Evolutionary conservation across 1,140 invertebrate genomes (phyloP), one percentile per base, ranked within the genome.

Genomic region (Mesaphorura yosii): DNA sequence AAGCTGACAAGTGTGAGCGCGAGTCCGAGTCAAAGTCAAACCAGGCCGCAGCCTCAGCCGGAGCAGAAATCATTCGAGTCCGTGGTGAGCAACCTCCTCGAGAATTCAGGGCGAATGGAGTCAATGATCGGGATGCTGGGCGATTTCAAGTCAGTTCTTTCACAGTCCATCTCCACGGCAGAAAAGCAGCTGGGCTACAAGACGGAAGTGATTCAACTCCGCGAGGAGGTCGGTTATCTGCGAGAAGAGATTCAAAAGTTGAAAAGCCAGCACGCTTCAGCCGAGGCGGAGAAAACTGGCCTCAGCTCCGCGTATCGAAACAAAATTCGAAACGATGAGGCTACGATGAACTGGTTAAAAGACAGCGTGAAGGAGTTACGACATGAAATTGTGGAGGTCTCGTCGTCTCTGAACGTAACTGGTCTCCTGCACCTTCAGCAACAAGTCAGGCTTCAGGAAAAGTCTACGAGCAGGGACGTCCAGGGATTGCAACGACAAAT

Each of bases 51-150:
- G n/a, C n/a, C n/a, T n/a, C n/a, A n/a, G n/a, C n/a, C 31, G 47
- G 7, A 25, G 29, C 25, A 7, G 44, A 46, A 46, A 25, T 6
- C 20, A 28, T 46, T 20, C 25, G 44, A 25, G 22, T 48, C 29
- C 7, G 15, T 5, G 29, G 38, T 14, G 31, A 48, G n/a, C n/a
- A n/a, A n/a, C 20, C 22, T 59, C 7, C 48, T 49, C 34, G 57
- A 55, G 48, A 59, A 56, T 47, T 59, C 57, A 4, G 40, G 46
- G 31, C 7, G 57, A 42, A 55, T 59, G 52, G 57, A 59, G 23
- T 42, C 38, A 20, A 49, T 59, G 47, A 53, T 59, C 23, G 53
- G 55, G 26, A 48, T 59, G 27, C n/a, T 34, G 31, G 31, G 31
- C 31, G 53, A 59, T 48, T 47, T 59, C 22, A 55, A 48, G 37